Conservation (phyloP, 2,888 invertebrate genomes). For the Galeopsomyia nigrocyanea region DNA sequence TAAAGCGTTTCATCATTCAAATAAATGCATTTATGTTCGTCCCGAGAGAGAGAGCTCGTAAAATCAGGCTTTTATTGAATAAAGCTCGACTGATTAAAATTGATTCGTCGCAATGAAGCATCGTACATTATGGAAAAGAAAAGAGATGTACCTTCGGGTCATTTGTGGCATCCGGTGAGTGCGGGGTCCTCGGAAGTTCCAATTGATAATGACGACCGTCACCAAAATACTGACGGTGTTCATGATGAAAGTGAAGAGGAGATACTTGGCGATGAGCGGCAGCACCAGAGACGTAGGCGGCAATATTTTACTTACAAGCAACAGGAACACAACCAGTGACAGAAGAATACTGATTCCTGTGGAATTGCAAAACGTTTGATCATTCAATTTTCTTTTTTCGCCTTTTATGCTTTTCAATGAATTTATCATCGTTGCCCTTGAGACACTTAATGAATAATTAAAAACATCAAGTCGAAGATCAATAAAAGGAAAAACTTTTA, state of each 20-base stretch:
- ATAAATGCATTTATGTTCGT: too few relatives aligned
- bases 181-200: slow-evolving; percentile 97
- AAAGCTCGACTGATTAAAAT: slow-evolving; percentile 31
- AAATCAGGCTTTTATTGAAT: too few relatives aligned
- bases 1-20: too few relatives aligned
- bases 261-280: slow-evolving; percentile 98
- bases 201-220: slow-evolving; percentile 99
- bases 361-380: too few relatives aligned
- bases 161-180: slow-evolving; percentile 97
- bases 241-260: slow-evolving; percentile 99
- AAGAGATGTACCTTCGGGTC: slow-evolving; percentile 71
- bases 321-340: slow-evolving; percentile 98
- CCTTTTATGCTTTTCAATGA: too few relatives aligned
- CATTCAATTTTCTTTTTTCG: not conserved
- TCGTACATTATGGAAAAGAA: not conserved
- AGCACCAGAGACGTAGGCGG: slow-evolving; percentile 98
- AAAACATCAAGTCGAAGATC: too few relatives aligned
- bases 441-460: too few relatives aligned
- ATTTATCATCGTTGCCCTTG: too few relatives aligned
- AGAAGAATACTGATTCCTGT: slow-evolving; percentile 97
- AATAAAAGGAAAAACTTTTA: too few relatives aligned
- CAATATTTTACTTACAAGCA: slow-evolving; percentile 98
- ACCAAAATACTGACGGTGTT: slow-evolving; percentile 99
- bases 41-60: too few relatives aligned
- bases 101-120: slow-evolving; percentile 19